These are phyloP conservation scores for Chondrilla cf. caribensis DNA, from an alignment of 37 sponge, comb jelly and placozoan species.

Conservation along the genomic window DNA sequence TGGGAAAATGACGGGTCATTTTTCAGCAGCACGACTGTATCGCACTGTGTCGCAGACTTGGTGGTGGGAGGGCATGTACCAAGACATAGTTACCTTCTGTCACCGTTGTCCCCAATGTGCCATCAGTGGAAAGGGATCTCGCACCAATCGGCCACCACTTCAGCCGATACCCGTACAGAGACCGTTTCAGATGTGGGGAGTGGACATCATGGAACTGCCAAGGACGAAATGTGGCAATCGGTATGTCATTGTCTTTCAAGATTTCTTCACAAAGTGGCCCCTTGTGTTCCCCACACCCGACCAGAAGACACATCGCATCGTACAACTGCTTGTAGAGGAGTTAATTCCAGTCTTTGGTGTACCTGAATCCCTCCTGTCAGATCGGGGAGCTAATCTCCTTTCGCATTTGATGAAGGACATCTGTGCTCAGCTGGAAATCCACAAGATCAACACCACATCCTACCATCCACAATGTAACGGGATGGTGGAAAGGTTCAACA, in stretches of 20 bases:
- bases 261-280: constrained; percentile 33
- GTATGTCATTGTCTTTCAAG: constrained; percentile 29
- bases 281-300: constrained; percentile 18
- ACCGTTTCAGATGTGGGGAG: constrained; percentile 28
- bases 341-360: constrained; percentile 31
- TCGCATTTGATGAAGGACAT: constrained; percentile 22
- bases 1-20: constrained; percentile 43
- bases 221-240: not conserved
- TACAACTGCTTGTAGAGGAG: constrained; percentile 15
- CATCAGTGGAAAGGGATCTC: constrained; percentile 12
- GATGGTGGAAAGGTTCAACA: constrained; percentile 6
- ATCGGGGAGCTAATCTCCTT: constrained; percentile 45
- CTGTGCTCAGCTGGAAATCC: constrained; percentile 23
- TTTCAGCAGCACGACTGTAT: constrained; percentile 43
- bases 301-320: constrained; percentile 9
- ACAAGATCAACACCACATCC: constrained; percentile 34
- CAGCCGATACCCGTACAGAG: constrained; percentile 37
- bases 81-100: constrained; percentile 13
- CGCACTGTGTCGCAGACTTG: not conserved
- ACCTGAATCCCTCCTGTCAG: constrained; percentile 32
- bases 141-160: constrained; percentile 23
- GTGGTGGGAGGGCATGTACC: constrained; percentile 64
- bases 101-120: constrained; percentile 49
- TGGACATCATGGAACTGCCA: constrained; percentile 28
- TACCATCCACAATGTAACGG: constrained; percentile 28